phyloP scores from a whole-genome alignment of 2,888 invertebrate genomes.

The Nomada lathburiana region DNA sequence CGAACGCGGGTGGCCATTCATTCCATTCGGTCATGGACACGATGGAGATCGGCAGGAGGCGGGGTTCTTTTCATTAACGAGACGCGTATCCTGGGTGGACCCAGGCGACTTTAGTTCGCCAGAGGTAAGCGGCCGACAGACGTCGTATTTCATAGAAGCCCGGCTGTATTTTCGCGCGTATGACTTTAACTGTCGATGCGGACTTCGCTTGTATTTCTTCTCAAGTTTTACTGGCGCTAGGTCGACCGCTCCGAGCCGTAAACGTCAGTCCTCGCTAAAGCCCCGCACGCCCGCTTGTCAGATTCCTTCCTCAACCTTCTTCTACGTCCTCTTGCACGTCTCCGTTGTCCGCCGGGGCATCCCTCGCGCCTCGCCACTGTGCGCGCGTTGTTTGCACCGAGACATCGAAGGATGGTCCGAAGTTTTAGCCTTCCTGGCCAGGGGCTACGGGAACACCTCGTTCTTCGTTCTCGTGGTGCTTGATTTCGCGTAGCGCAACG shows the following conservation, averaged over 20 bases:
- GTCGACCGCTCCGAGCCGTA: slow-evolving; percentile 77
- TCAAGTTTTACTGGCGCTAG: slow-evolving; percentile 80
- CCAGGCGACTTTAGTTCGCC: slow-evolving; percentile 53
- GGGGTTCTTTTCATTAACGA: slow-evolving; percentile 75
- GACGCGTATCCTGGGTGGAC: slow-evolving; percentile 65
- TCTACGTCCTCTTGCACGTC: slow-evolving; percentile 51
- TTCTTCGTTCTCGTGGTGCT: background rate
- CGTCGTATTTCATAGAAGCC: slow-evolving; percentile 80
- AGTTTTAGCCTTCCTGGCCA: slow-evolving; percentile 14
- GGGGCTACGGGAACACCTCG: background rate
- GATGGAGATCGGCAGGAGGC: slow-evolving; percentile 45
- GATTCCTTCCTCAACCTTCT: slow-evolving; percentile 58
- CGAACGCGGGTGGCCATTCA: slow-evolving; percentile 39
- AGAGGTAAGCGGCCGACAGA: slow-evolving; percentile 58
- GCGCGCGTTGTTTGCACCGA: slow-evolving; percentile 1
- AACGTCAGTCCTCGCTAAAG: slow-evolving; percentile 76
- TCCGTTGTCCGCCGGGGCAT: background rate
- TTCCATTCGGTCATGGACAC: slow-evolving; percentile 32
- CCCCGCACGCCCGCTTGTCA: slow-evolving; percentile 62
- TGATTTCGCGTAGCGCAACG: background rate
- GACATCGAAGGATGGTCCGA: slow-evolving; percentile 18
- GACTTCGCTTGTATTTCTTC: slow-evolving; percentile 80
- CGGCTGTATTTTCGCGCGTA: slow-evolving; percentile 82
- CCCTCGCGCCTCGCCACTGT: background rate
- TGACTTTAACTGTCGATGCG: slow-evolving; percentile 83